Evolutionary conservation across 2,797 vertebrate genomes (phyloP), one percentile per base, ranked within the genome.

Genomic region (Synaphobranchus kaupii): DNA sequence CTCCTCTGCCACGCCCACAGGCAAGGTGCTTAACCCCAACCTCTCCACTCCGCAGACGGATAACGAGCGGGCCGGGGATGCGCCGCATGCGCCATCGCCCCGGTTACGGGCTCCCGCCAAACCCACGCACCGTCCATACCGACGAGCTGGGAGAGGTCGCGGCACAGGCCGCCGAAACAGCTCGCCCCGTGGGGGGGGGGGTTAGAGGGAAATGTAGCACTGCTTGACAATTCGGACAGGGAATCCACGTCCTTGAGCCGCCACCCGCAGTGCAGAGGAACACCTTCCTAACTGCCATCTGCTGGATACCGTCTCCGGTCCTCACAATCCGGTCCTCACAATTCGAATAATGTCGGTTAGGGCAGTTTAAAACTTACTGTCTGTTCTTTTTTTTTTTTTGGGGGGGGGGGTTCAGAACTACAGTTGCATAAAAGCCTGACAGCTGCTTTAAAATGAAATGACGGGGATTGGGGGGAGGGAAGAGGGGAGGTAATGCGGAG

Each of bases 371-470:
- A n/a, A n/a, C n/a, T n/a, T n/a, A n/a, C n/a, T n/a, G n/a, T n/a
- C n/a, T n/a, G n/a, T n/a, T n/a, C n/a, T n/a, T n/a, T n/a, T n/a
- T n/a, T n/a, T n/a, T n/a, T n/a, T n/a, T n/a, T n/a, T n/a, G n/a
- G n/a, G n/a, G n/a, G n/a, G n/a, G n/a, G n/a, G 82, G 7, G 17
- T 76, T 84, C 71, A 63, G 84, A 85, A 44, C 47, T 88, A 54
- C 87, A 88, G 63, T 56, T 68, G 76, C 76, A 48, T 63, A 66
- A 80, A 88, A 88, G 83, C 76, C 84, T 54, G 22, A n/a, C 10
- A 81, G 58, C 47, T 82, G 81, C 84, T 88, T 56, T 85, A 81
- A 88, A 85, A 88, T 71, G 66, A 48, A 48, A 80, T 48, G 39
- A 8, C 0, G 0, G 22, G 44, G 44, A 28, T 10, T 28, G 68